Base-by-base conservation (phyloP, 2,113 vertebrate genomes). In the Bufo bufo region DNA sequence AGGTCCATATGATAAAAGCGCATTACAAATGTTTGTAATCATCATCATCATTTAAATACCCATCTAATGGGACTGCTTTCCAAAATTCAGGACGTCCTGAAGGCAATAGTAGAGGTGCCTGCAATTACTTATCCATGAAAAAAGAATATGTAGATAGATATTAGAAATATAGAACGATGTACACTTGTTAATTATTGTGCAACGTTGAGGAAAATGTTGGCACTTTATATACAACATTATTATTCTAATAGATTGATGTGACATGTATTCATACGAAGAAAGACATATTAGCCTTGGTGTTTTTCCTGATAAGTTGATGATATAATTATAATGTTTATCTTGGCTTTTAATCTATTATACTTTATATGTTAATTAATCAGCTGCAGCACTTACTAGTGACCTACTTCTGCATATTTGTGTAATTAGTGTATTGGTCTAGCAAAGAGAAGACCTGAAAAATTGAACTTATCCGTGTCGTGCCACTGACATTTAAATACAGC, bases 301-400 rank as follows among this genome's bases (percentile, higher is more conserved):
- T 14, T 33, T 59, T 8, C 45, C 12, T 20, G 16, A 0, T 11
- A 14, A 58, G 54, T 13, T 9, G 16, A 45, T 59, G 23, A 33
- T 45, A 81, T 81, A 81, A 81, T 81, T 81, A 45, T 14, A 17
- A 9, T 59, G 77, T 58, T 80, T 80, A 45, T 81, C 23, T 19
- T 8, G 54, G 13, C 33, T 59, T 81, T 16, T 81, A 58, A 61
- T 59, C 17, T 33, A 54, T 58, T 43, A 59, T 20, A 33, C 7
- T 45, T 45, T 8, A 45, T 81, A 17, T 16, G 0, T 81, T 59
- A 45, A 61, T 80, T 33, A 56, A 23, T 80, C 77, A 79, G 2
- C 33, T 61, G 14, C 58, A 43, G 43, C 56, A 11, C 54, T 58
- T 58, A 33, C 12, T 9, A 59, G 13, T 6, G 19, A 45, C 17